Evolutionary conservation across 2,113 vertebrate genomes (phyloP), one percentile per base, ranked within the genome.

Genomic region (Erythrocercus mccallii): DNA sequence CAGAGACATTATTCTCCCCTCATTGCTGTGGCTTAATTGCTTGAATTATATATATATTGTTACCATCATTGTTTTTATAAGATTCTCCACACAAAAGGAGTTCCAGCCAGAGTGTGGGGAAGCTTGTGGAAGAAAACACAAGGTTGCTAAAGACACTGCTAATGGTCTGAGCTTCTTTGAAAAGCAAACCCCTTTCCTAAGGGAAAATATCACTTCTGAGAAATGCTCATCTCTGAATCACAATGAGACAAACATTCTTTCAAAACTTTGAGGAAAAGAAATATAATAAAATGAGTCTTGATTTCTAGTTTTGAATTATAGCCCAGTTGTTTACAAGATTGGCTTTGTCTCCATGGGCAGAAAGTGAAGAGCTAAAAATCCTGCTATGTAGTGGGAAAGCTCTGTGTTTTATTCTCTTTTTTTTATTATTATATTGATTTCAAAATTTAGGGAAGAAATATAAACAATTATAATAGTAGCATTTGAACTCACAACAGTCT

Each of bases 11-110:
- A 28, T 70, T n/a, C 42, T 84, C 37, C 68, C 31, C 24, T n/a
- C 65, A 25, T 27, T 64, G 48, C 58, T 50, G 74, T 53, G 76
- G 37, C 57, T 87, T 65, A 81, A 91, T 89, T 95, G 87, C 90
- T 95, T 95, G 92, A 96, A 87, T 94, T 95, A 86, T 62, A 44
- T 38, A 31, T n/a, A 11, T 58, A 6, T 58, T 69, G 66, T 69
- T 87, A 10, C 25, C 30, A n/a, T 87, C 84, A 48, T 62, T 91
- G 74, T 35, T 92, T 92, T 82, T 40, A 5, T 69, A 72, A 87
- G 62, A 88, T 82, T 85, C 17, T 42, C 50, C 66, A 58, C 62
- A 72, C 45, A 54, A 92, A 82, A 76, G 14, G 70, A 57, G 37
- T 37, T 94, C 47, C 64, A 96, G 65, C 25, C 65, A 47, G 27